Evolutionary conservation across 2,797 vertebrate species (phyloP).

Genomic region (Chelonia mydas): DNA sequence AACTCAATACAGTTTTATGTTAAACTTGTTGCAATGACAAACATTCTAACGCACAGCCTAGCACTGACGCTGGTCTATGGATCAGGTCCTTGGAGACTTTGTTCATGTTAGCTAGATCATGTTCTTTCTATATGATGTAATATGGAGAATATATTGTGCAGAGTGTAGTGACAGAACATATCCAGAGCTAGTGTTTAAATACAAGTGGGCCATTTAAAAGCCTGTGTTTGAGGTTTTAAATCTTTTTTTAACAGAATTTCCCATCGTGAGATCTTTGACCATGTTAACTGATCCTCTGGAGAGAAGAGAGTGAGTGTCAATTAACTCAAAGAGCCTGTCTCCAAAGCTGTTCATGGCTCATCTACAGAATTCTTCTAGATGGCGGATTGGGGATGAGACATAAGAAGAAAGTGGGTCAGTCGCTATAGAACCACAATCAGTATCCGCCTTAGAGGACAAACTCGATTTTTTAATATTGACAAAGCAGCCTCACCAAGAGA

Average conservation of each 20-base stretch:
- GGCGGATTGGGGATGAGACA: not conserved
- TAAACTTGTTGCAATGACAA: accelerated
- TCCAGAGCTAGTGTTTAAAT: not conserved
- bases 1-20: not conserved
- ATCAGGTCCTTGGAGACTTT: not conserved
- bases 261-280: constrained; percentile 51
- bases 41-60: not conserved
- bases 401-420: not conserved
- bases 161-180: not conserved
- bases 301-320: constrained; percentile 17
- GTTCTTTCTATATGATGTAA: not conserved
- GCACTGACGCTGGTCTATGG: not conserved
- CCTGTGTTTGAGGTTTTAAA: not conserved
- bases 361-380: not conserved
- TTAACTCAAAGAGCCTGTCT: constrained; percentile 35
- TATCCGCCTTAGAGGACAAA: not conserved
- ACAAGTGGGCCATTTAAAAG: accelerated
- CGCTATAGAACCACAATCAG: accelerated
- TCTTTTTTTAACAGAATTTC: constrained; percentile 59
- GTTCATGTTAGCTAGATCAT: not conserved
- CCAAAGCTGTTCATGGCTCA: constrained; percentile 57
- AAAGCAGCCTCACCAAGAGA: not conserved
- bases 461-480: not conserved
- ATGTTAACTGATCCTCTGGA: constrained; percentile 3
- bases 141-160: not conserved